These are phyloP conservation scores for Epinephelus malabaricus DNA, from an alignment of 2,797 vertebrate species.

Conservation along the genomic window DNA sequence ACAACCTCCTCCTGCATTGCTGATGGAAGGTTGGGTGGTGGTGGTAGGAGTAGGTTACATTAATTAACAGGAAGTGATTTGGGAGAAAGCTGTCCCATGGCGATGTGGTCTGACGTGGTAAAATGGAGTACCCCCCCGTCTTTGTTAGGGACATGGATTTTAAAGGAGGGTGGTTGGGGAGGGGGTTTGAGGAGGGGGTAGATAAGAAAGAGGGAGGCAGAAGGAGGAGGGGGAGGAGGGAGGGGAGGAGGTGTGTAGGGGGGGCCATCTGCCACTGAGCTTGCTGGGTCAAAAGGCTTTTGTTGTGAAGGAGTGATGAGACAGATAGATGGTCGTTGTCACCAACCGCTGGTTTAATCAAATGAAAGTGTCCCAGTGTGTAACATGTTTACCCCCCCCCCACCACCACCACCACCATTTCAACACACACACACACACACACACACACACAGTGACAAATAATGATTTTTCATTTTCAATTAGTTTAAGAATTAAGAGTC, in stretches of 20 bases:
- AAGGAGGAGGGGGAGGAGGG: background rate
- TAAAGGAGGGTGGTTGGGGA: background rate
- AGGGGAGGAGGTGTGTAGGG: background rate
- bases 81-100: slow-evolving; percentile 60
- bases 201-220: slow-evolving; percentile 17
- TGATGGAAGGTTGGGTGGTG: slow-evolving; percentile 20
- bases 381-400: slow-evolving; percentile 26
- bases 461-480: slow-evolving; percentile 10
- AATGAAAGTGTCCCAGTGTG: slow-evolving; percentile 72
- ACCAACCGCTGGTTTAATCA: slow-evolving; percentile 80
- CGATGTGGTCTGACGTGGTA: slow-evolving; percentile 20
- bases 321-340: slow-evolving; percentile 70
- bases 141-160: slow-evolving; percentile 70
- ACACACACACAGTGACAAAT: background rate
- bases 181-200: slow-evolving; percentile 9
- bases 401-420: background rate
- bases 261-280: slow-evolving; percentile 76
- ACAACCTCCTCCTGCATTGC: slow-evolving; percentile 46
- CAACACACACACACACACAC: slow-evolving; percentile 7
- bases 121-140: slow-evolving; percentile 38
- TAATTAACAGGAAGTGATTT: slow-evolving; percentile 77
- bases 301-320: slow-evolving; percentile 80
- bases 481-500: background rate
- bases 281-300: slow-evolving; percentile 74
- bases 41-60: slow-evolving; percentile 23